phyloP scores from a whole-genome alignment of 2,797 vertebrate genomes.

The Anas capensis region DNA sequence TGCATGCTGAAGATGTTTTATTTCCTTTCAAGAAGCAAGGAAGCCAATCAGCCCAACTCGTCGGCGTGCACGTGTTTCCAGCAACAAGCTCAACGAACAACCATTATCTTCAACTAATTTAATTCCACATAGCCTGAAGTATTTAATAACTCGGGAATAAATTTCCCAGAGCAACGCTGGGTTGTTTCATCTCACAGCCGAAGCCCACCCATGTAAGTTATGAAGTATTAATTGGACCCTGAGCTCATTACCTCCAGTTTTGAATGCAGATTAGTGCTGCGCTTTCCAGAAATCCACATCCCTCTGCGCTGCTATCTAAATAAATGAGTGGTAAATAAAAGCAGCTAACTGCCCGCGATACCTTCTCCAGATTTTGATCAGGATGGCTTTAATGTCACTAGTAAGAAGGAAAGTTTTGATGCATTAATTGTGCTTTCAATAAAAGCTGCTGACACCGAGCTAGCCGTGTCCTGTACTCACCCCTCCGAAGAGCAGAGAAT shows the following conservation, averaged over 20 bases:
- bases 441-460: background rate
- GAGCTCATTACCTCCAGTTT: background rate
- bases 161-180: background rate
- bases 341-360: rapidly evolving
- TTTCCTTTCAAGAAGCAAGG: background rate
- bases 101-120: no score
- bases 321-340: background rate
- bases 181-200: rapidly evolving
- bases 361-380: background rate
- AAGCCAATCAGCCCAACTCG: background rate
- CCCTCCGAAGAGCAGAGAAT: background rate
- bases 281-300: background rate
- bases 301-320: background rate
- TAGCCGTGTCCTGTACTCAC: background rate
- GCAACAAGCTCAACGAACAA: background rate
- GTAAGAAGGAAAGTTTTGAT: background rate
- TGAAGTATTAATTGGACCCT: no score
- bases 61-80: background rate
- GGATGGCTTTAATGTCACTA: rapidly evolving
- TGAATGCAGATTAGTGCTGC: background rate
- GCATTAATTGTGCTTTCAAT: background rate
- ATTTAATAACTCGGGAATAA: background rate
- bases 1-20: background rate
- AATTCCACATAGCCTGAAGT: background rate
- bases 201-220: rapidly evolving